Conservation (phyloP, 2,113 vertebrate genomes). For the Tachycineta bicolor region DNA sequence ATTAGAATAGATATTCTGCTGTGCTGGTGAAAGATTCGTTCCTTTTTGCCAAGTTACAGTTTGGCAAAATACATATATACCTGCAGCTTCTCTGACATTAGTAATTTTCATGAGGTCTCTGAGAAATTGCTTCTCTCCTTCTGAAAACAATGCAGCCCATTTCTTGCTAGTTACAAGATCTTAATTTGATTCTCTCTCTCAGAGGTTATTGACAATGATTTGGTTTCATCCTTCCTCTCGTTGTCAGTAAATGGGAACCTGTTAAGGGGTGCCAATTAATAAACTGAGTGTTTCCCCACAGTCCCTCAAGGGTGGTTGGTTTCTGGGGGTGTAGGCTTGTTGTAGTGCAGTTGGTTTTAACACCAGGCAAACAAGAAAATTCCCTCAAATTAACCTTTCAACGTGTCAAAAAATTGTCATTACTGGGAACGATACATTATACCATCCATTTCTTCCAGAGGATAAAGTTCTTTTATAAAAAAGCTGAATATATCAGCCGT, state of each 20-base stretch:
- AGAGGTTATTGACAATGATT: not conserved
- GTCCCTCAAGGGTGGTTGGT: not conserved
- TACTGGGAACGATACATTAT: not conserved
- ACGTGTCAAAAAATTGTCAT: not conserved
- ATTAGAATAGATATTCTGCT: not conserved
- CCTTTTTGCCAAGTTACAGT: not conserved
- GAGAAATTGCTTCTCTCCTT: not conserved
- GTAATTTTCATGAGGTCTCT: not conserved
- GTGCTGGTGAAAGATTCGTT: not conserved
- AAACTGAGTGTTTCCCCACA: not conserved
- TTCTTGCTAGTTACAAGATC: not conserved
- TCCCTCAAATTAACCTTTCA: not conserved
- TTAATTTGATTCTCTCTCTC: not conserved
- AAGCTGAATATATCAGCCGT: not conserved
- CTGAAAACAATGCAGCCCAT: not conserved
- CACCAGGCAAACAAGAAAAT: not conserved
- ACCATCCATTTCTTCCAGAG: not conserved
- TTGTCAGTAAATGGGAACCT: not conserved
- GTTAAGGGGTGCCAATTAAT: not conserved
- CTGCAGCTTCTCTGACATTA: not conserved
- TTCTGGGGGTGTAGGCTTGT: not conserved
- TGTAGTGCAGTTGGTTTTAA: not conserved
- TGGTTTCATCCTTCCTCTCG: not conserved
- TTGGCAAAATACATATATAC: not conserved
- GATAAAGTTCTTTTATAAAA: not conserved